These are phyloP conservation scores for Myopa testacea DNA, from an alignment of 2,888 invertebrate species.

Conservation along the genomic window DNA sequence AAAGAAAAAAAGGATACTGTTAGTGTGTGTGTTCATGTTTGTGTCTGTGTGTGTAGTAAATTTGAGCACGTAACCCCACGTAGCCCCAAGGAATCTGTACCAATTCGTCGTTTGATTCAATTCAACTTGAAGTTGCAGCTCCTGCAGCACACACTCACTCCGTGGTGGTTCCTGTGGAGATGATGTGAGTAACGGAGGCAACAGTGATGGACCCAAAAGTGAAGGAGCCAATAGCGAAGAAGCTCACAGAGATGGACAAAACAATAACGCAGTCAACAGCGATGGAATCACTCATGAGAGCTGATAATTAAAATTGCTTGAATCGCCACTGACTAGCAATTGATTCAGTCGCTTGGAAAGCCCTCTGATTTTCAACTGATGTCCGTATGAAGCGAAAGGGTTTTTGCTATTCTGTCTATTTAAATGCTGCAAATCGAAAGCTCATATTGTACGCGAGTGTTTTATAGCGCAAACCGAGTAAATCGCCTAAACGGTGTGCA, in stretches of 20 bases:
- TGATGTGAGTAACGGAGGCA: too few relatives aligned
- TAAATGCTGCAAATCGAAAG: conserved; percentile 36
- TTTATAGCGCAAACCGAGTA: conserved; percentile 30
- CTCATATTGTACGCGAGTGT: conserved; percentile 26
- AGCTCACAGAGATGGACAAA: too few relatives aligned
- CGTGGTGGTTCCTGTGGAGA: too few relatives aligned
- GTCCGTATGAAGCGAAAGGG: neutral
- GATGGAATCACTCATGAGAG: too few relatives aligned
- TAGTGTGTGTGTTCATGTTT: too few relatives aligned
- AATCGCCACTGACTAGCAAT: neutral
- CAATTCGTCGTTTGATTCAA: conserved; percentile 43
- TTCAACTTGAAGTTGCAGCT: neutral
- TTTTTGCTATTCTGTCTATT: conserved; percentile 5
- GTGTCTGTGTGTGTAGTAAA: conserved; percentile 39
- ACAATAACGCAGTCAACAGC: too few relatives aligned
- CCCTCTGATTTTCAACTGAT: neutral
- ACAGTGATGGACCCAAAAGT: too few relatives aligned
- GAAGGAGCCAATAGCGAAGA: too few relatives aligned
- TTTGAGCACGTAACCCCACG: conserved; percentile 50
- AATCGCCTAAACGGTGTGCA: conserved; percentile 38
- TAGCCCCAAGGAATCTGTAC: conserved; percentile 50
- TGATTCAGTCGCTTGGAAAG: neutral
- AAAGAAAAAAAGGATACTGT: too few relatives aligned
- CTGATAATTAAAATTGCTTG: too few relatives aligned
- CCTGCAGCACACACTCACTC: too few relatives aligned